Percentiles rank a stretch among this genome's conserved stretches.
phyloP scores from a whole-genome alignment of 2,113 vertebrate species.

The Mastomys coucha region DNA sequence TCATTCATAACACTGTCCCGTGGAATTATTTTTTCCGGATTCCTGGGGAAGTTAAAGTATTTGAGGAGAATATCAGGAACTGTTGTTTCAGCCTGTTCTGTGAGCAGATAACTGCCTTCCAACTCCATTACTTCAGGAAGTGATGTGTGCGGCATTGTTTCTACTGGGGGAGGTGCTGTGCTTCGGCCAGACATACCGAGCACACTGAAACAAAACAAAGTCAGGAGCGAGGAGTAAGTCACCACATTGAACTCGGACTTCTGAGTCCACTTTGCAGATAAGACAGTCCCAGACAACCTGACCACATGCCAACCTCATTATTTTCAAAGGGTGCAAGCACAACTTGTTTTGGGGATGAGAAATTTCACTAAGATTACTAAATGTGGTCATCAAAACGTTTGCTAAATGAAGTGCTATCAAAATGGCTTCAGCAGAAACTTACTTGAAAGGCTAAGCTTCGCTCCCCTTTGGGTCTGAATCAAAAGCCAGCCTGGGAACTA shows the following conservation, averaged over 20 bases:
- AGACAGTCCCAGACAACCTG: constrained; percentile 86
- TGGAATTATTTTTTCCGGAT: constrained; percentile 93
- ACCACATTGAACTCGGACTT: constrained; percentile 82
- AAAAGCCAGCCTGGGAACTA: constrained; percentile 67
- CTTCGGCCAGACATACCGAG: constrained; percentile 80
- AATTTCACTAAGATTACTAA: constrained; percentile 83
- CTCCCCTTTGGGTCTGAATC: constrained; percentile 67
- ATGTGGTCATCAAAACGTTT: constrained; percentile 79
- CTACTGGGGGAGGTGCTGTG: constrained; percentile 79
- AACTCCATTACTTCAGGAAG: constrained; percentile 89
- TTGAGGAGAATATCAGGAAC: constrained; percentile 93
- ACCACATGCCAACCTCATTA: constrained; percentile 84
- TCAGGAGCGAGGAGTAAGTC: constrained; percentile 75
- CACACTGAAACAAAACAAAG: constrained; percentile 75
- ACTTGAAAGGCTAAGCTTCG: constrained; percentile 76
- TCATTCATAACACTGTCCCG: constrained; percentile 88
- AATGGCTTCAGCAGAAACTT: constrained; percentile 81
- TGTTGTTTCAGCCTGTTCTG: constrained; percentile 89
- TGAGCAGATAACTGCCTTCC: constrained; percentile 90
- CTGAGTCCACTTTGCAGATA: constrained; percentile 85
- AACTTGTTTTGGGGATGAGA: constrained; percentile 78
- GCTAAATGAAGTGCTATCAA: constrained; percentile 84
- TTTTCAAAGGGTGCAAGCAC: constrained; percentile 85
- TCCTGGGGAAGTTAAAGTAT: constrained; percentile 91
- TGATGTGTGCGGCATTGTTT: constrained; percentile 89